phyloP scores from a whole-genome alignment of 2,888 invertebrate species.

The Parnassius orleans region DNA sequence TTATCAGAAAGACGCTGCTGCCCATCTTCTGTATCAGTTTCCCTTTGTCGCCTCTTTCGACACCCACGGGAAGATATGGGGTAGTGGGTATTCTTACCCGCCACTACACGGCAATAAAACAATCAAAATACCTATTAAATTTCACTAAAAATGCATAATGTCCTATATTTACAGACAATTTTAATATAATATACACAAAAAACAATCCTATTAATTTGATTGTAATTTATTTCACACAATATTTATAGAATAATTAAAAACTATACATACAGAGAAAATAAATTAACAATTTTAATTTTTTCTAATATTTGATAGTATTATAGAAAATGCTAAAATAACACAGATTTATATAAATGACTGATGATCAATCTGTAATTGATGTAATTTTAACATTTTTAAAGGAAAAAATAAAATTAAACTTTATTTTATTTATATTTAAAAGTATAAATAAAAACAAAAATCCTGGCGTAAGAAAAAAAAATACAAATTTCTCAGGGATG shows the following conservation, averaged over 20 bases:
- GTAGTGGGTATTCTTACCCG: too few relatives aligned
- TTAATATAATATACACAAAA: slow-evolving; percentile 12
- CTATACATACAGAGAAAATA: not conserved
- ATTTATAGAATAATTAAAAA: not conserved
- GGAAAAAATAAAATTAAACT: too few relatives aligned
- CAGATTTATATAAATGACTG: not conserved
- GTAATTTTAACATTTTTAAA: too few relatives aligned
- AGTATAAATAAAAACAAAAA: not conserved
- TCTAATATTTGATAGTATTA: not conserved
- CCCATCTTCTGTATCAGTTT: too few relatives aligned
- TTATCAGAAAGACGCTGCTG: too few relatives aligned
- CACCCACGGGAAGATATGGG: too few relatives aligned
- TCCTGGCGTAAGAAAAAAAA: too few relatives aligned
- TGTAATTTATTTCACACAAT: not conserved
- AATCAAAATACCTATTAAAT: slow-evolving; percentile 4
- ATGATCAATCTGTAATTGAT: too few relatives aligned
- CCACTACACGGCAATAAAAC: too few relatives aligned
- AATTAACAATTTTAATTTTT: not conserved
- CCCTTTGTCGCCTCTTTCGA: too few relatives aligned
- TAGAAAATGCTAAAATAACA: not conserved
- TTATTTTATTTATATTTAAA: not conserved
- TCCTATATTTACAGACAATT: slow-evolving; percentile 18
- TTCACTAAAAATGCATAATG: not conserved
- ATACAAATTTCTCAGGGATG: too few relatives aligned
- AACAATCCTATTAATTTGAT: not conserved